phyloP scores from a whole-genome alignment of 92 coral and sea anemone species.

The Muricea muricata region DNA sequence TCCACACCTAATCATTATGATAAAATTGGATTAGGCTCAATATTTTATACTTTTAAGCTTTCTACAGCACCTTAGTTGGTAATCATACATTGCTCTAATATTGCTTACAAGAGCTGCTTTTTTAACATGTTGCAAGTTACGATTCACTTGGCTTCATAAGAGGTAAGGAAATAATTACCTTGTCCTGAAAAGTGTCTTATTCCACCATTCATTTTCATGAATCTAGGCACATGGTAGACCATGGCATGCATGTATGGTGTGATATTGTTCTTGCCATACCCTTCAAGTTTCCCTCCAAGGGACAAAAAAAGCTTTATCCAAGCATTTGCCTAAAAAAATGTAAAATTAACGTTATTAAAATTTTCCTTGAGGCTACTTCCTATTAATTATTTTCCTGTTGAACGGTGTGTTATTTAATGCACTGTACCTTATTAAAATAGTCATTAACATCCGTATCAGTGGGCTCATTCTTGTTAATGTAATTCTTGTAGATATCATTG shows the following conservation, averaged over 20 bases:
- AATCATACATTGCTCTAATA: background rate
- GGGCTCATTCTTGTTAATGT: constrained; percentile 41
- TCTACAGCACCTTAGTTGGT: background rate
- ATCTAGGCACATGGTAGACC: constrained; percentile 63
- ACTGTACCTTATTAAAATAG: constrained; percentile 55
- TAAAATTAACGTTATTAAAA: too few relatives aligned
- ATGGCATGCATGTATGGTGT: constrained; percentile 59
- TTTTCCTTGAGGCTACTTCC: too few relatives aligned
- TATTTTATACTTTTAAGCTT: background rate
- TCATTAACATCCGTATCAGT: constrained; percentile 51
- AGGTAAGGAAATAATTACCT: constrained; percentile 39
- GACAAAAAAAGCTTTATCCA: constrained; percentile 59
- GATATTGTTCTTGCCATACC: constrained; percentile 45
- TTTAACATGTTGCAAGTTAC: too few relatives aligned
- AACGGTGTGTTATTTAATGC: background rate
- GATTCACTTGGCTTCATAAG: background rate
- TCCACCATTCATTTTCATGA: constrained; percentile 54
- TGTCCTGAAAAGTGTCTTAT: constrained; percentile 59
- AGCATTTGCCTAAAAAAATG: constrained; percentile 44
- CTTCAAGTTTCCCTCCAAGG: constrained; percentile 42
- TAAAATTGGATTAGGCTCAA: background rate
- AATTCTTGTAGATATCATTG: constrained; percentile 46
- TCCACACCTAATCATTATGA: constrained; percentile 48
- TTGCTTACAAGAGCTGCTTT: too few relatives aligned
- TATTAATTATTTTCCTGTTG: background rate